Evolutionary conservation across 2,113 vertebrate species (phyloP).

Genomic region (Brachirus orientalis): DNA sequence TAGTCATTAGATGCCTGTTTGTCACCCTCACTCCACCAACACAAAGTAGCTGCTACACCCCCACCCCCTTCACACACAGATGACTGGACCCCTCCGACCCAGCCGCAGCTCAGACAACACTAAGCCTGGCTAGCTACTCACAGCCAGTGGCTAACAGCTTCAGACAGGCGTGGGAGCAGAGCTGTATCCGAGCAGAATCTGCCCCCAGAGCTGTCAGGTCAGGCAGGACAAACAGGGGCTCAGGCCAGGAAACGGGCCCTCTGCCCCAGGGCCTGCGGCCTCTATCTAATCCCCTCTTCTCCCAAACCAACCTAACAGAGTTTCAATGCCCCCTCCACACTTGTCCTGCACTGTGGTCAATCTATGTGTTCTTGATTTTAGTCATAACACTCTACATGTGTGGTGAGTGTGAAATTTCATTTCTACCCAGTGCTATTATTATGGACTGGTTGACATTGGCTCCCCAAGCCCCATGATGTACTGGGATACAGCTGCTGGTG

Average conservation of each 20-base stretch:
- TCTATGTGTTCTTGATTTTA: not conserved
- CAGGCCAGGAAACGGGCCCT: conserved; percentile 88
- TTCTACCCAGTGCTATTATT: not conserved
- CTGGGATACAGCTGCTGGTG: too few species aligned
- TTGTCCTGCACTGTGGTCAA: conserved; percentile 18
- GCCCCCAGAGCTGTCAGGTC: conserved; percentile 95
- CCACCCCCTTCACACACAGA: conserved; percentile 42
- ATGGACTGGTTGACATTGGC: too few species aligned
- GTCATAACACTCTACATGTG: not conserved
- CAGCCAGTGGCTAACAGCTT: conserved; percentile 92
- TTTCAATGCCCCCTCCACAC: conserved; percentile 77
- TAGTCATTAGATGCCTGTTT: conserved; percentile 44
- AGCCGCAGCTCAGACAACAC: conserved; percentile 81
- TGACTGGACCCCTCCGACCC: conserved; percentile 64
- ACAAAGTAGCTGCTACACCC: conserved; percentile 43
- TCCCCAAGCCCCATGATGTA: too few species aligned
- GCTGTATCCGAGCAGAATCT: conserved; percentile 89
- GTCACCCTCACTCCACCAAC: conserved; percentile 35
- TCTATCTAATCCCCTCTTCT: conserved; percentile 89
- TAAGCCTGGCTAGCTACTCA: conserved; percentile 87
- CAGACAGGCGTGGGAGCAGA: conserved; percentile 96
- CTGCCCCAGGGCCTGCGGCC: conserved; percentile 88
- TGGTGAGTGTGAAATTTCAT: not conserved
- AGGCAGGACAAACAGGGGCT: conserved; percentile 95
- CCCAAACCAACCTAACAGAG: conserved; percentile 43